phyloP scores from a whole-genome alignment of 2,113 vertebrate species.

The Catharus bicknelli region DNA sequence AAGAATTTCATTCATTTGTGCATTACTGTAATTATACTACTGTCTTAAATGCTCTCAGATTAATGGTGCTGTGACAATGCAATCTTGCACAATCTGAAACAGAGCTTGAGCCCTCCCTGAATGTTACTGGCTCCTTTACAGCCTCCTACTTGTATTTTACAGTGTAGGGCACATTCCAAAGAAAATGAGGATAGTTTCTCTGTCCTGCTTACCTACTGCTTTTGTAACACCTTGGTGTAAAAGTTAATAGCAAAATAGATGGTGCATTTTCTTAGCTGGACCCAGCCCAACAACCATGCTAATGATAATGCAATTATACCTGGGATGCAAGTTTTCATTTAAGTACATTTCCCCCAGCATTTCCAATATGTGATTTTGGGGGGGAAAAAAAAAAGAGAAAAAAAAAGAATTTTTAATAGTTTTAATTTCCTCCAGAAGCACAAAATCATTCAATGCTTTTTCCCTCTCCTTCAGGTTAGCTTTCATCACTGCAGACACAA shows the following conservation, averaged over 20 bases:
- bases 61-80: not conserved
- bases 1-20: not conserved
- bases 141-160: not conserved
- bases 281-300: not conserved
- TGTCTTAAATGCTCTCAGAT: not conserved
- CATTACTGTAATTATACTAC: not conserved
- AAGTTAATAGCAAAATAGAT: not conserved
- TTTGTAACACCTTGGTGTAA: not conserved
- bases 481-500: not conserved
- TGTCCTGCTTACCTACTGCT: not conserved
- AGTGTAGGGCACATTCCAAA: not conserved
- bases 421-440: not conserved
- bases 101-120: not conserved
- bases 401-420: not conserved
- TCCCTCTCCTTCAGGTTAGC: not conserved
- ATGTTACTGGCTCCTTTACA: not conserved
- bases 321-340: not conserved
- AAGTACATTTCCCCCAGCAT: not conserved
- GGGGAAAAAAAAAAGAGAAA: fast-evolving
- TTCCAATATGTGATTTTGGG: not conserved
- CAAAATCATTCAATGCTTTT: not conserved
- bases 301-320: fast-evolving
- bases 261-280: not conserved
- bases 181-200: not conserved
- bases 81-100: not conserved